These are phyloP conservation scores for Pilophorus perplexus DNA, from an alignment of 2,888 invertebrate species.

Conservation along the genomic window DNA sequence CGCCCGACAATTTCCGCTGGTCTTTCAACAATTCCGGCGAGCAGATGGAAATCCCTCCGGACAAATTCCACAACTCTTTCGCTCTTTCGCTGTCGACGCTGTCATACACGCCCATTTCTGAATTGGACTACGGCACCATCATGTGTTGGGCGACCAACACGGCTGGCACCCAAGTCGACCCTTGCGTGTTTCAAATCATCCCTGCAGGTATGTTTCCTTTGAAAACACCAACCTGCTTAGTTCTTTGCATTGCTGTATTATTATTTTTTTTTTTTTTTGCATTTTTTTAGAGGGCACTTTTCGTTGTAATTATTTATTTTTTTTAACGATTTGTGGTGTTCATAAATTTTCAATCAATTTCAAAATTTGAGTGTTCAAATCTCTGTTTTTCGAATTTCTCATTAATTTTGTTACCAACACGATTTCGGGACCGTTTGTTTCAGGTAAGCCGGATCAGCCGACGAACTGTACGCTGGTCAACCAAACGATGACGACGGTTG, in stretches of 20 bases:
- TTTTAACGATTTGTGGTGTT: not conserved
- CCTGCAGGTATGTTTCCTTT: conserved; percentile 57
- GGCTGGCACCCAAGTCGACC: conserved; percentile 69
- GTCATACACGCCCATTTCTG: conserved; percentile 71
- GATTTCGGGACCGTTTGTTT: conserved; percentile 40
- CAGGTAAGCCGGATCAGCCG: conserved; percentile 73
- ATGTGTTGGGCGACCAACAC: conserved; percentile 72
- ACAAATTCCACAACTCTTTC: conserved; percentile 51
- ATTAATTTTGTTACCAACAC: too few relatives aligned
- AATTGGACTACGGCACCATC: conserved; percentile 74
- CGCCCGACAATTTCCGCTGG: conserved; percentile 81
- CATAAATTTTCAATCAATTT: not conserved
- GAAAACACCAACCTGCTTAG: not conserved
- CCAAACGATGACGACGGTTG: conserved; percentile 73
- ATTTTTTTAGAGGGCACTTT: too few relatives aligned
- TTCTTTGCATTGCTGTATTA: not conserved
- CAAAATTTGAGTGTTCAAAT: not conserved
- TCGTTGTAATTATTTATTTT: not conserved
- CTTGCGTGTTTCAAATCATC: conserved; percentile 72
- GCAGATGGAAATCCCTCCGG: conserved; percentile 39
- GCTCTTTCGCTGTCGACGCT: conserved; percentile 63
- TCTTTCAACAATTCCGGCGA: conserved; percentile 86
- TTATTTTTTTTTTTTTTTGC: not conserved
- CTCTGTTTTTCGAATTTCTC: not conserved
- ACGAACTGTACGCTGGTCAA: conserved; percentile 74